Conservation (phyloP, 2,113 vertebrate genomes). For the Murina feae region DNA sequence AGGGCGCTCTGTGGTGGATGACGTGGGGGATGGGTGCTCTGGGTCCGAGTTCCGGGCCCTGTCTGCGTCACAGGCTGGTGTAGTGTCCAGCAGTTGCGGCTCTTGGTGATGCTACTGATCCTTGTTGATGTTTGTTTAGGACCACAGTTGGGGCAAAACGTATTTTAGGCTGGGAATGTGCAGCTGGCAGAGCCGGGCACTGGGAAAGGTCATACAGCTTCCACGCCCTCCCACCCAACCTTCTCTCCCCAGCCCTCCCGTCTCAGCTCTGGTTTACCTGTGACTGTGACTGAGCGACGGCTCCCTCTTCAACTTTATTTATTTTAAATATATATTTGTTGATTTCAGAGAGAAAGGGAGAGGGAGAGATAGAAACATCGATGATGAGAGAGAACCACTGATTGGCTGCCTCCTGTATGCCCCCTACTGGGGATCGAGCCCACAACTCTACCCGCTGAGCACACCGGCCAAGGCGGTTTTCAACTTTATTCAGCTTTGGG, state of each 20-base stretch:
- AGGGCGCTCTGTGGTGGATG: neutral
- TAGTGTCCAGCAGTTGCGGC: neutral
- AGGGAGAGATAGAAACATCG: too few relatives aligned
- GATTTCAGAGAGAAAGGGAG: too few relatives aligned
- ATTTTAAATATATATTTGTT: too few relatives aligned
- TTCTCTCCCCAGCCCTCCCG: accelerated
- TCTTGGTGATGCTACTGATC: neutral
- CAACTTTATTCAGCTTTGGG: neutral
- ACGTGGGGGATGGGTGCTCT: neutral
- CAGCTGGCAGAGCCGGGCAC: neutral
- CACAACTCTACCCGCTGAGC: too few relatives aligned
- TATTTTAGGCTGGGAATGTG: neutral
- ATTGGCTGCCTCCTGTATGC: too few relatives aligned
- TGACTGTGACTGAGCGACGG: neutral
- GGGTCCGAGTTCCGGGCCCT: neutral
- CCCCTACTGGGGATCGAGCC: too few relatives aligned
- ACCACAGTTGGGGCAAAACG: neutral
- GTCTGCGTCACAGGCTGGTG: neutral
- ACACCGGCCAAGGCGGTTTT: neutral
- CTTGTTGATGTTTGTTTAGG: neutral
- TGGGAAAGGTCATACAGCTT: neutral
- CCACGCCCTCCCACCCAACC: neutral
- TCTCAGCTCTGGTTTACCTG: neutral
- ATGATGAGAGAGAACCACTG: too few relatives aligned
- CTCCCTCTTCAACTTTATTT: neutral